A percentile compares a stretch with the other conserved stretches of the same genome.
These are phyloP conservation scores for Sphaeridia pumilis DNA, from an alignment of 2,888 invertebrate species.

Conservation along the genomic window DNA sequence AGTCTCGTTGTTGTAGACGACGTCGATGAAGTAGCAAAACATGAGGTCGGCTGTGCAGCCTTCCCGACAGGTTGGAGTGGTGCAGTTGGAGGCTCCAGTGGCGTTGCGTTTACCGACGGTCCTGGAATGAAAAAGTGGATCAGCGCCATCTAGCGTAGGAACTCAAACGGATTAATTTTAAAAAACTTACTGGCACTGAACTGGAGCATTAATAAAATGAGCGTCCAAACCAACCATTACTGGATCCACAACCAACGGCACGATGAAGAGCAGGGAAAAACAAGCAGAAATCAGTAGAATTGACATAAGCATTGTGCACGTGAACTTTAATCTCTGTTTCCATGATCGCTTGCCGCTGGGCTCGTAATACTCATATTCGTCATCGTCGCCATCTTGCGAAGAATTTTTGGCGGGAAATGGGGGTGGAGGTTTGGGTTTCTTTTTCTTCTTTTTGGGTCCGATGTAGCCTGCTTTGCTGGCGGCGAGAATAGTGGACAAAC, in stretches of 20 bases:
- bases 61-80: conserved; percentile 67
- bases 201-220: conserved; percentile 26
- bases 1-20: conserved; percentile 36
- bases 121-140: conserved; percentile 20
- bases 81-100: conserved; percentile 61
- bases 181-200: conserved; percentile 26
- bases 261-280: conserved; percentile 58
- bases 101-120: conserved; percentile 30
- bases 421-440: not conserved
- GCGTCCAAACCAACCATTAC: conserved; percentile 32
- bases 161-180: not conserved
- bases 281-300: conserved; percentile 59
- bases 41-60: conserved; percentile 69
- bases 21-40: conserved; percentile 55
- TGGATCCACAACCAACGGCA: conserved; percentile 59
- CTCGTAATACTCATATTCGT: not conserved
- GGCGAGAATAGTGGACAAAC: conserved; percentile 8
- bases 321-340: conserved; percentile 57
- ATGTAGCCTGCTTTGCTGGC: conserved; percentile 8
- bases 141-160: no score
- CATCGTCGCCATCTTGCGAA: not conserved
- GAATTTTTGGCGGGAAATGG: not conserved
- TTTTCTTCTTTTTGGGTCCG: conserved; percentile 4
- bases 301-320: conserved; percentile 57
- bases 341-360: conserved; percentile 43